Evolutionary conservation across 1,140 invertebrate species (phyloP).

Genomic region (Pentalonia nigronervosa): DNA sequence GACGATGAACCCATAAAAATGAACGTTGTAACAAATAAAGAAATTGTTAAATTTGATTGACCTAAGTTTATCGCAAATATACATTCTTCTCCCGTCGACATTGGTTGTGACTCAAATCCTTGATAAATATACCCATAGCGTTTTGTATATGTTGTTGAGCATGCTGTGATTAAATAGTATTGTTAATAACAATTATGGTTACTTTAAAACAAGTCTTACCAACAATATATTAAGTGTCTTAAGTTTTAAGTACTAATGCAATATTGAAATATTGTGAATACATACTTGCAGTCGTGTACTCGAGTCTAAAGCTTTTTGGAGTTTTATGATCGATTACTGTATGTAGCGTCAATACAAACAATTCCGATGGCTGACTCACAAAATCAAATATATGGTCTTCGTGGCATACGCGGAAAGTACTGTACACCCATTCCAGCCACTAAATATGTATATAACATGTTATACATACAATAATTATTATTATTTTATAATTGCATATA

Average conservation of each 20-base stretch:
- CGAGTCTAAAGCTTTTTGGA: constrained; percentile 20
- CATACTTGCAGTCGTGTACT: background rate
- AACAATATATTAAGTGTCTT: too few relatives aligned
- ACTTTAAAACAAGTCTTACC: too few relatives aligned
- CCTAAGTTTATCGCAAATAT: constrained; percentile 1
- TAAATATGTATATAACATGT: background rate
- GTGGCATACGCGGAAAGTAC: background rate
- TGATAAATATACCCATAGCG: background rate
- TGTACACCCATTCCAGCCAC: background rate
- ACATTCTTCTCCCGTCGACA: background rate
- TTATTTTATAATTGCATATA: background rate
- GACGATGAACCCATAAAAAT: background rate
- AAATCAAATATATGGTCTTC: background rate
- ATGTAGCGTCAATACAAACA: background rate
- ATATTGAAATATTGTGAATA: background rate
- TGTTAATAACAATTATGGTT: background rate
- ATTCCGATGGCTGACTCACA: too few relatives aligned
- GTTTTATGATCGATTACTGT: background rate
- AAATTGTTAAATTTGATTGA: constrained; percentile 26
- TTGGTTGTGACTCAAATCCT: background rate
- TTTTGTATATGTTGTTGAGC: background rate
- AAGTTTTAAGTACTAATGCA: too few relatives aligned
- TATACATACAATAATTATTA: background rate
- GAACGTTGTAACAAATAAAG: background rate
- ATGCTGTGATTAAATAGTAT: background rate